Evolutionary conservation across 1,140 invertebrate genomes (phyloP).

Genomic region (Diploscapter pachys): DNA sequence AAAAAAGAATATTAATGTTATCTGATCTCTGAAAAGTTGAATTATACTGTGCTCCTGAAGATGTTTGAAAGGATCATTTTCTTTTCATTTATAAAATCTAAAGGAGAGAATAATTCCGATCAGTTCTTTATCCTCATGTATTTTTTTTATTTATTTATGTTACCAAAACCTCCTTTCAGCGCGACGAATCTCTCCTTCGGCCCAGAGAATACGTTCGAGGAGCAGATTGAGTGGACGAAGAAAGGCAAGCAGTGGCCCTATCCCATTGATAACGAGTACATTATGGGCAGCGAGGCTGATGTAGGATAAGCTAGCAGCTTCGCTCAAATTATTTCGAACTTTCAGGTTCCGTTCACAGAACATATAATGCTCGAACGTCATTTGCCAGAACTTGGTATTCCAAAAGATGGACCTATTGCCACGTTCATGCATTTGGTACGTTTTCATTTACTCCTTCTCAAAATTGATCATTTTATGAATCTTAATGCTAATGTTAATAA

Average conservation of each 20-base stretch:
- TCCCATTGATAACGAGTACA: constrained; percentile 87
- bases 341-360: constrained; percentile 75
- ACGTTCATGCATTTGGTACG: constrained; percentile 91
- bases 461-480: too few species aligned
- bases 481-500: constrained; percentile 57
- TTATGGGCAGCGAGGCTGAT: constrained; percentile 27
- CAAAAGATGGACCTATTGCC: constrained; percentile 78
- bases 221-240: constrained; percentile 87
- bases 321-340: background rate
- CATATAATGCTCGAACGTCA: constrained; percentile 89
- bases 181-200: constrained; percentile 35
- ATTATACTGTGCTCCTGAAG: background rate
- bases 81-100: too few species aligned
- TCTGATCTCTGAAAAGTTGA: background rate
- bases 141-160: constrained; percentile 6
- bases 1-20: background rate
- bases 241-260: constrained; percentile 92
- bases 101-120: too few species aligned
- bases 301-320: constrained; percentile 18
- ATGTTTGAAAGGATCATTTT: too few species aligned
- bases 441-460: background rate
- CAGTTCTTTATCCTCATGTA: too few species aligned
- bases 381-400: constrained; percentile 72
- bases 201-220: constrained; percentile 80
- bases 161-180: constrained; percentile 10